These are phyloP conservation scores for Stegostoma tigrinum DNA, from an alignment of 2,113 vertebrate species.

Conservation along the genomic window DNA sequence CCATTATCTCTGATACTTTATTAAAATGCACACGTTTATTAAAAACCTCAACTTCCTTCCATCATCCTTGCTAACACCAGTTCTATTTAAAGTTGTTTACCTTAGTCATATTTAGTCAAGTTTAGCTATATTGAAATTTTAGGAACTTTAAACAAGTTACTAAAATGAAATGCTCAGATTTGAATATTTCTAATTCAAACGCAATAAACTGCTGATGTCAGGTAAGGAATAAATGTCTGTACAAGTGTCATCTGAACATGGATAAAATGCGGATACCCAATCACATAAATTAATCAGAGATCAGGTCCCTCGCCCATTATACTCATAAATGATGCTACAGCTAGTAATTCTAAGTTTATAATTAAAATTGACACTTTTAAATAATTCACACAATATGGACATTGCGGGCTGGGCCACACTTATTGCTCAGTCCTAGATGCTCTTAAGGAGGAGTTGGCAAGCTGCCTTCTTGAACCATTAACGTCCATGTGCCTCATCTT, in stretches of 20 bases:
- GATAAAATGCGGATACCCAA: neutral
- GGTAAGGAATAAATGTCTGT: neutral
- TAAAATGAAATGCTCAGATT: neutral
- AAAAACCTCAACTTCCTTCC: neutral
- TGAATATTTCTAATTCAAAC: neutral
- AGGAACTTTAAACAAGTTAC: neutral
- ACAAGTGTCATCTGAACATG: neutral
- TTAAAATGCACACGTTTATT: neutral
- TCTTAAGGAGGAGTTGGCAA: too few species aligned
- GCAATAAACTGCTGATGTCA: neutral
- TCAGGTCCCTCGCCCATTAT: neutral
- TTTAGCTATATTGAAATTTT: neutral
- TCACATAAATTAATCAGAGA: neutral
- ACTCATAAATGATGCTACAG: neutral
- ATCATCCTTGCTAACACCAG: neutral
- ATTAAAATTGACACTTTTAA: too few species aligned
- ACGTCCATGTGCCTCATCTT: neutral
- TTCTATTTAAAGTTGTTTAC: neutral
- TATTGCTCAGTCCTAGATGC: too few species aligned
- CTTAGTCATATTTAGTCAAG: neutral
- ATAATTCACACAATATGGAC: too few species aligned
- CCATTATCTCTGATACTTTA: too few species aligned
- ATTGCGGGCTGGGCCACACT: too few species aligned
- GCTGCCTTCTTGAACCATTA: too few species aligned
- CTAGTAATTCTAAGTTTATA: neutral